Evolutionary conservation across 2,888 invertebrate genomes (phyloP).

Genomic region (Cyclophora albipunctata): DNA sequence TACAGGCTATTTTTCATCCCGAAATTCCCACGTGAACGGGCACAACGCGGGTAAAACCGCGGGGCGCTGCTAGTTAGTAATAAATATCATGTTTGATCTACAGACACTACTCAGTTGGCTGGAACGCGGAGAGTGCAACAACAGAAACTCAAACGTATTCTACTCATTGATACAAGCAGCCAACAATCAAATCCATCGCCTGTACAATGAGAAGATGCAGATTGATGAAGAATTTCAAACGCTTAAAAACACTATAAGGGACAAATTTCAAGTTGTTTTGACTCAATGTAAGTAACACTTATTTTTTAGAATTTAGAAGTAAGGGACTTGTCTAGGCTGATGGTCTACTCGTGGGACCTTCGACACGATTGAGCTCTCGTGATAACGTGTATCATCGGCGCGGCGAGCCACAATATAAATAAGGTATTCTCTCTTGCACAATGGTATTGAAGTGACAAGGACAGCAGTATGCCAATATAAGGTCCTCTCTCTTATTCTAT

Average conservation of each 20-base stretch:
- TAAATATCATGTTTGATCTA: slow-evolving; percentile 9
- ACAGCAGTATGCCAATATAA: too few relatives aligned
- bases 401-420: too few relatives aligned
- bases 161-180: slow-evolving; percentile 95
- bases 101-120: slow-evolving; percentile 91
- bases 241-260: slow-evolving; percentile 85
- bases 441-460: too few relatives aligned
- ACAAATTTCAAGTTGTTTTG: slow-evolving; percentile 87
- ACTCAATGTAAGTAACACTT: slow-evolving; percentile 88
- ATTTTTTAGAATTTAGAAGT: not conserved
- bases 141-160: slow-evolving; percentile 90
- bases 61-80: too few relatives aligned
- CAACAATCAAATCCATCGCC: slow-evolving; percentile 91
- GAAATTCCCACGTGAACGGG: too few relatives aligned
- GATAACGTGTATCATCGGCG: too few relatives aligned
- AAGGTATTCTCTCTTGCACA: too few relatives aligned
- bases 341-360: not conserved
- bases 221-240: slow-evolving; percentile 90
- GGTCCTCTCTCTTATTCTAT: too few relatives aligned
- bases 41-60: too few relatives aligned
- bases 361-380: too few relatives aligned
- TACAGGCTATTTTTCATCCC: too few relatives aligned
- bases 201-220: slow-evolving; percentile 87
- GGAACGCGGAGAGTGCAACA: slow-evolving; percentile 93
- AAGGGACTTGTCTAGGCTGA: not conserved